Conservation (phyloP, 1,140 invertebrate genomes). For the Eriocheir sinensis region DNA sequence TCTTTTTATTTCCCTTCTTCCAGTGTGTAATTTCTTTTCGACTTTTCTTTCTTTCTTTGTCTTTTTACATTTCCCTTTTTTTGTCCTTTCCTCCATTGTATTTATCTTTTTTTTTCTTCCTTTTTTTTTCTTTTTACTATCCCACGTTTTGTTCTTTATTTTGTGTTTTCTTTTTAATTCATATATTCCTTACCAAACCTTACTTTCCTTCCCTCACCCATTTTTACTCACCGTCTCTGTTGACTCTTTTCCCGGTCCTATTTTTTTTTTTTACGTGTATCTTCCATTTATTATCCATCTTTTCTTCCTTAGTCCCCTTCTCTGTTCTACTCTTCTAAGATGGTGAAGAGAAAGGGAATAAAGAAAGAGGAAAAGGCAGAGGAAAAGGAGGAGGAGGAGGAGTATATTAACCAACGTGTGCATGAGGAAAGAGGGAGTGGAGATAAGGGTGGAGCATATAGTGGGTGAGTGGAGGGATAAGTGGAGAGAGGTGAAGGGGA, state of each 20-base stretch:
- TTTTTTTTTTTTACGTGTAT: not conserved
- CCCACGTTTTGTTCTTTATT: no score
- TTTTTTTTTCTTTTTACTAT: not conserved
- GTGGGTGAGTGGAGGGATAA: not conserved
- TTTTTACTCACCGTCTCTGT: no score
- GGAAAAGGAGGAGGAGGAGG: not conserved
- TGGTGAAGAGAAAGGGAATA: not conserved
- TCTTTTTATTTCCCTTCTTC: no score
- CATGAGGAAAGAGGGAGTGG: not conserved
- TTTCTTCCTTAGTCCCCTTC: not conserved
- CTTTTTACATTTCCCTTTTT: not conserved
- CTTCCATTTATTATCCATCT: not conserved
- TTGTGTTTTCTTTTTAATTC: no score
- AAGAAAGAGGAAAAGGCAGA: not conserved
- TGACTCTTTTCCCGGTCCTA: not conserved
- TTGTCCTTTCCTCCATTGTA: not conserved
- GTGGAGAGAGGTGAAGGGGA: not conserved
- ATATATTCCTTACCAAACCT: no score
- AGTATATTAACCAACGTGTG: not conserved
- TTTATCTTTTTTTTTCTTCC: not conserved
- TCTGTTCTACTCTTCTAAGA: not conserved
- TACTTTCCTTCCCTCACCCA: no score
- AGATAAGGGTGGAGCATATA: not conserved
- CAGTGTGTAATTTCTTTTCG: no score
- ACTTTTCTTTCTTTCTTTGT: not conserved